phyloP scores from a whole-genome alignment of 2,797 vertebrate species.

The Sebastes vulpes region DNA sequence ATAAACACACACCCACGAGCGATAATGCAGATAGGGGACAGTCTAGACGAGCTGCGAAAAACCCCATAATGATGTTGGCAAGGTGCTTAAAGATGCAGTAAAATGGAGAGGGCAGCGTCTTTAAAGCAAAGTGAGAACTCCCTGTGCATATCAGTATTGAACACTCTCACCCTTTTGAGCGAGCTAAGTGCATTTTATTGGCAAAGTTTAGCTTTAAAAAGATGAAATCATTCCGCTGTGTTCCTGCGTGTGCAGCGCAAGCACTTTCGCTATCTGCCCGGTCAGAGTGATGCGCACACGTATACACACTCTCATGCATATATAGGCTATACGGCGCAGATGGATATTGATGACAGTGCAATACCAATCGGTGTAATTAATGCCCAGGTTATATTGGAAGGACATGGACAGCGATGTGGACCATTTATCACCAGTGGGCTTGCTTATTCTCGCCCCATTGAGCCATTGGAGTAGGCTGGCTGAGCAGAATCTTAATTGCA shows the following conservation, averaged over 20 bases:
- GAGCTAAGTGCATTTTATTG: constrained; percentile 26
- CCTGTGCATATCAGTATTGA: neutral
- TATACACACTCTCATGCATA: constrained; percentile 5
- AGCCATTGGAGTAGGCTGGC: constrained; percentile 73
- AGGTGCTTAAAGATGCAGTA: constrained; percentile 12
- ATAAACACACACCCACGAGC: constrained; percentile 5
- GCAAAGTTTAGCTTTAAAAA: constrained; percentile 28
- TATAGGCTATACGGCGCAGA: constrained; percentile 43
- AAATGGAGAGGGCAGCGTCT: constrained; percentile 12
- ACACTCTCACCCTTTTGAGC: neutral
- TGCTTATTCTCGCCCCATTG: constrained; percentile 80
- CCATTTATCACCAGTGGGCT: constrained; percentile 83
- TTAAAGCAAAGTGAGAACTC: constrained; percentile 17
- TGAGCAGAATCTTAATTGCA: constrained; percentile 84
- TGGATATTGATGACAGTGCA: constrained; percentile 83
- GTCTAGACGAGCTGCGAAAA: constrained; percentile 11
- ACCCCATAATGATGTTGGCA: constrained; percentile 27
- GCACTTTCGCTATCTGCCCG: constrained; percentile 11
- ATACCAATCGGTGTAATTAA: constrained; percentile 87
- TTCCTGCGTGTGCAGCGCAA: neutral
- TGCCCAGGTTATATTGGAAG: constrained; percentile 81
- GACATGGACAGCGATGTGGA: constrained; percentile 76
- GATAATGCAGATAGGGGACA: neutral
- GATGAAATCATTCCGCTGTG: constrained; percentile 36
- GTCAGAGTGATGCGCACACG: constrained; percentile 13